Base-by-base conservation (phyloP, 2,797 vertebrate species). In the Lophius americanus region DNA sequence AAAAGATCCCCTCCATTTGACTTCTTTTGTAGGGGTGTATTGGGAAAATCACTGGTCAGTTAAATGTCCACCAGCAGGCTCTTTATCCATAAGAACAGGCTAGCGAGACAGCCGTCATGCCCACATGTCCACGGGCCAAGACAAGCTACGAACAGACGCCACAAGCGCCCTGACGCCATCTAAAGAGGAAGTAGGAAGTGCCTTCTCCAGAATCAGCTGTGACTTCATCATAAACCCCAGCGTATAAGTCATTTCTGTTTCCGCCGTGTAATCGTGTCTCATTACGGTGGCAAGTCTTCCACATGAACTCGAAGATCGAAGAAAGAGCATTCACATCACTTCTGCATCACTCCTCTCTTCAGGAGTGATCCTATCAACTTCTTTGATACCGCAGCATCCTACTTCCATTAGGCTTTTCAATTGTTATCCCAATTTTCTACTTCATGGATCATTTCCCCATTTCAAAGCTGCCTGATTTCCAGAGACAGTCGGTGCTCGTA, bases 21-120 rank as follows among this genome's bases (percentile, higher is more conserved):
- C 83, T 85, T 86, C 36, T 83, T 89, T 86, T 87, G n/a, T 89
- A 86, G 78, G 83, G 48, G 65, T 82, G 61, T 82, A 52, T 88
- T 82, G 68, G 65, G 75, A 86, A 86, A 84, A 72, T 86, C 81
- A 78, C 80, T 79, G 81, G 83, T 85, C 84, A 78, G 60, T 84
- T 79, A 91, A 86, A 75, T 70, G 77, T 60, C 78, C 71, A 14
- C 38, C 52, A 7, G 46, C 77, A 78, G 77, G 68, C 81, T 70
- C 68, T 87, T 75, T 64, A 83, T 82, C 86, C 78, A 79, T 82
- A 87, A 84, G 85, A 80, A 87, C 78, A 87, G 83, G 65, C 80
- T 87, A 84, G 82, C 60, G n/a, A 82, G 83, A 79, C 80, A 86
- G 61, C 76, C 82, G 70, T 86, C 63, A 4, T 65, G 70, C 36